phyloP scores from a whole-genome alignment of 2,888 invertebrate genomes.

The Crematogaster levior region DNA sequence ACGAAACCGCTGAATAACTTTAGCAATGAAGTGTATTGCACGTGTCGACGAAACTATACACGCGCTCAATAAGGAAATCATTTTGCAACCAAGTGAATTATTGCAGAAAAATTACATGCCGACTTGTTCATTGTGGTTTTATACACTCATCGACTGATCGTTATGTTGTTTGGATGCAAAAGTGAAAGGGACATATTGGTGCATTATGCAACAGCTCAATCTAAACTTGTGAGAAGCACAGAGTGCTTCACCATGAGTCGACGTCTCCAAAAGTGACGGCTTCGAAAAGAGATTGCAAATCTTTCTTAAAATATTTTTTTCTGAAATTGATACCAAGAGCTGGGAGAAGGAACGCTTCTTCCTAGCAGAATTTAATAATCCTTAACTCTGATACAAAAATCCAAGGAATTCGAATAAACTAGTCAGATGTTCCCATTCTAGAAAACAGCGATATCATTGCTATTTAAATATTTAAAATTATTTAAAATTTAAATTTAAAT shows the following conservation, averaged over 20 bases:
- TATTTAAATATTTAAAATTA: too few relatives aligned
- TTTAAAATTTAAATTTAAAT: too few relatives aligned
- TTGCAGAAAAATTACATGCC: not conserved
- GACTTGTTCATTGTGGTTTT: not conserved
- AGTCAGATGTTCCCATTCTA: not conserved
- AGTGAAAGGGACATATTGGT: not conserved
- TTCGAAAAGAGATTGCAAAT: not conserved
- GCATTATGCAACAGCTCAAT: not conserved
- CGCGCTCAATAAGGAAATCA: not conserved
- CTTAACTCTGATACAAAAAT: not conserved
- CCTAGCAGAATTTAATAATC: not conserved
- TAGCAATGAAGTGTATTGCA: conserved; percentile 1
- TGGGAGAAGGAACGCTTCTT: not conserved
- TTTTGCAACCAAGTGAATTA: not conserved
- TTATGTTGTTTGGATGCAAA: not conserved
- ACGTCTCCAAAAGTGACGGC: not conserved
- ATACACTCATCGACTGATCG: not conserved
- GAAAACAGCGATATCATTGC: not conserved
- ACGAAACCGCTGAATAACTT: conserved; percentile 55
- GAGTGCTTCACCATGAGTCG: not conserved
- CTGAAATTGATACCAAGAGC: not conserved
- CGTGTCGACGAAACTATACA: not conserved
- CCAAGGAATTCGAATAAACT: not conserved
- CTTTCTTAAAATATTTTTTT: not conserved
- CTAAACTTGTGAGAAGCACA: not conserved